Evolutionary conservation across 2,113 vertebrate species (phyloP), one percentile per base, ranked within the genome.

Genomic region (Festucalex cinctus): DNA sequence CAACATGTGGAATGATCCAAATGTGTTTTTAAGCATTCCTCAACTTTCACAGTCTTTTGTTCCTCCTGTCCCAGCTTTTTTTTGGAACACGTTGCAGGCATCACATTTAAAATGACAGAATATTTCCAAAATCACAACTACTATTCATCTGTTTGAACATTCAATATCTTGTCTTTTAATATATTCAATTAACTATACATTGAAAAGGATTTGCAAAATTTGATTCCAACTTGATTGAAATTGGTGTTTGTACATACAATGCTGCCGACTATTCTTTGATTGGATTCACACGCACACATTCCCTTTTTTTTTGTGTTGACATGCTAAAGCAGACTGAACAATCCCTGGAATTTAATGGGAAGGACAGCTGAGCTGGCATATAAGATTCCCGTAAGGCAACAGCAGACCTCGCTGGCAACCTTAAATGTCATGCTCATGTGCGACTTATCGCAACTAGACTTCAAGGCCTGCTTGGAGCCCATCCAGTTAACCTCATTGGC

Each of bases 331-430:
- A 65, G 72, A 73, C 63, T 66, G 37, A 81, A 81, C 71, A 48
- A 85, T 85, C 70, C 28, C 57, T 71, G 83, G 80, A 86, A 88
- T 88, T 78, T 82, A 70, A 86, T 76, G 72, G 71, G 54, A 78
- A 65, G 56, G 74, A 70, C 68, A 56, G 67, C 73, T 68, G 64
- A 75, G 64, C 56, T 49, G 39, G 49, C 57, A 68, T 32, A 62
- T 57, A 73, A 70, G 65, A 76, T 81, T 75, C 67, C 41, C 41
- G n/a, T 71, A 68, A 51, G 78, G 75, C 67, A 56, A 39, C 67
- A 51, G 66, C 51, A 41, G 56, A 44, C 20, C 62, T 62, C 17
- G 54, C 17, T 9, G 36, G 62, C 39, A 62, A 48, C 66, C 35
- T 73, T 28, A 51, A 73, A 67, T 64, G 12, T 62, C 60, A 56